Evolutionary conservation across 2,888 invertebrate genomes (phyloP).

Genomic region (Monochamus alternatus): DNA sequence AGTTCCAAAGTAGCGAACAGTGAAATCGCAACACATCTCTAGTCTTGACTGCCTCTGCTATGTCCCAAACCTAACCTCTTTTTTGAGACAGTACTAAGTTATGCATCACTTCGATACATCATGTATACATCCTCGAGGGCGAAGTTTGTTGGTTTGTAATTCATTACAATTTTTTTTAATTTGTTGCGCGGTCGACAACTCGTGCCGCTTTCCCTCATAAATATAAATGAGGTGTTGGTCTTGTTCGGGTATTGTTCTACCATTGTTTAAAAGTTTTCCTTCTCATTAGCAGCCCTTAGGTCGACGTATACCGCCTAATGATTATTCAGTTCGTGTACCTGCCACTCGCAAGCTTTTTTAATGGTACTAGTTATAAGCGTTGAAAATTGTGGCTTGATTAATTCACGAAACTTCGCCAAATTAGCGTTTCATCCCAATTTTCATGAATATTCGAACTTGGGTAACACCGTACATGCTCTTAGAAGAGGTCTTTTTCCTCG

Average conservation of each 20-base stretch:
- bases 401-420: background rate
- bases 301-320: background rate
- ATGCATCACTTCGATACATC: too few relatives aligned
- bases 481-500: too few relatives aligned
- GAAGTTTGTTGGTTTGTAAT: background rate
- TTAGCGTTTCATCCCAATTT: background rate
- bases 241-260: background rate
- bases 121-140: too few relatives aligned
- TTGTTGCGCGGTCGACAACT: background rate
- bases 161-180: background rate
- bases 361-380: background rate
- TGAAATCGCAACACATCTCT: too few relatives aligned
- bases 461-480: too few relatives aligned
- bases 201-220: constrained; percentile 1
- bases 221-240: constrained; percentile 3
- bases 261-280: background rate
- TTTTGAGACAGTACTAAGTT: too few relatives aligned
- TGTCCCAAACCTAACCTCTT: too few relatives aligned
- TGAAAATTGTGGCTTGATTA: background rate
- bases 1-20: too few relatives aligned
- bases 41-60: too few relatives aligned
- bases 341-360: constrained; percentile 8
- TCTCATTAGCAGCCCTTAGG: background rate
- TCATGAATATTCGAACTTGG: background rate
- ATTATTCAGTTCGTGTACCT: background rate